A percentile compares a stretch with the other conserved stretches of the same genome.
phyloP scores from a whole-genome alignment of 2,797 vertebrate genomes.

The Semaprochilodus insignis region DNA sequence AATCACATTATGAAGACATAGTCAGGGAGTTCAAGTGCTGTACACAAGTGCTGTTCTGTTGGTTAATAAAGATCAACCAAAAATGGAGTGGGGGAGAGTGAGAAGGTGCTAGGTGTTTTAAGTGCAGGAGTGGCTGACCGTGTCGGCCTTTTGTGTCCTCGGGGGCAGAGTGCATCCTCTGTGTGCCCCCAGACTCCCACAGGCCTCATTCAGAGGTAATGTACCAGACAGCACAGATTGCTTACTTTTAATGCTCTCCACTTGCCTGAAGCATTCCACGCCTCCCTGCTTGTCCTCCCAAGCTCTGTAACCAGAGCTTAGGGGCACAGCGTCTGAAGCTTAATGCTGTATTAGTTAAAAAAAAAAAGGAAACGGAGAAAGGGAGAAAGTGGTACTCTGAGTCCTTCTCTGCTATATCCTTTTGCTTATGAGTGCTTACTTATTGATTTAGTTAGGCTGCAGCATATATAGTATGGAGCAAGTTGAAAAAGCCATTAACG shows the following conservation, averaged over 20 bases:
- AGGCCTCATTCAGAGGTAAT: slow-evolving; percentile 81
- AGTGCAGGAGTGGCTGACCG: slow-evolving; percentile 73
- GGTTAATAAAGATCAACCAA: slow-evolving; percentile 51
- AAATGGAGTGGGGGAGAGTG: slow-evolving; percentile 36
- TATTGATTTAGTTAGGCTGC: background rate
- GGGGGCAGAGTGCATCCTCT: slow-evolving; percentile 76
- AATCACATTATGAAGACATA: slow-evolving; percentile 37
- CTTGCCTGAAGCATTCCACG: slow-evolving; percentile 56
- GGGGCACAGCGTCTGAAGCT: slow-evolving; percentile 42
- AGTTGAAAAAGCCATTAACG: too few species aligned
- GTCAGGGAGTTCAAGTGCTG: slow-evolving; percentile 35
- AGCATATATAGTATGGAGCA: too few species aligned
- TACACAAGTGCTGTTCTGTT: slow-evolving; percentile 41
- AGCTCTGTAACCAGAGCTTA: slow-evolving; percentile 54
- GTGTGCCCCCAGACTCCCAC: slow-evolving; percentile 71
- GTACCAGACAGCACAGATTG: slow-evolving; percentile 81
- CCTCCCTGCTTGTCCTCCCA: slow-evolving; percentile 39
- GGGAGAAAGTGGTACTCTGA: slow-evolving; percentile 44
- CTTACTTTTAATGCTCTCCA: slow-evolving; percentile 63
- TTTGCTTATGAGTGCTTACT: background rate
- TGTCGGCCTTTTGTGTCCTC: slow-evolving; percentile 73
- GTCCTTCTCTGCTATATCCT: slow-evolving; percentile 17
- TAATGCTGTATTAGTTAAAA: slow-evolving; percentile 41
- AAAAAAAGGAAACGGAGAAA: background rate
- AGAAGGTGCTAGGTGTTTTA: slow-evolving; percentile 58